Percentiles rank a stretch among this genome's conserved stretches.
phyloP scores from a whole-genome alignment of 2,113 vertebrate species.

The Tricholaema leucomelas region DNA sequence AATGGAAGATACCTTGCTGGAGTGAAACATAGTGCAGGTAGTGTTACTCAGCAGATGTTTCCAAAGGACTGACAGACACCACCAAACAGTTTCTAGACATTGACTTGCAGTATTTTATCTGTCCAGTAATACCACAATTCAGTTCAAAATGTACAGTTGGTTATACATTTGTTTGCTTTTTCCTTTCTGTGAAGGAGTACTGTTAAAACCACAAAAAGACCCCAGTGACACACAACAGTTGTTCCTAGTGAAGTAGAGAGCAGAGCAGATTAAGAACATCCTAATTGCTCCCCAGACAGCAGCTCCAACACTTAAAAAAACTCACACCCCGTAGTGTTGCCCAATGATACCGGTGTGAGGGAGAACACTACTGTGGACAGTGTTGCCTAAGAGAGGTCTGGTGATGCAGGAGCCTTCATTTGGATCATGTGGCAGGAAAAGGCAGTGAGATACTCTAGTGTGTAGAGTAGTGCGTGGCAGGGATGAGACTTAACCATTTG shows the following conservation, averaged over 20 bases:
- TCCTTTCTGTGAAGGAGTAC: not conserved
- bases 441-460: not conserved
- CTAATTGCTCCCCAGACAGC: not conserved
- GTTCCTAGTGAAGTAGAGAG: not conserved
- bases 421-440: not conserved
- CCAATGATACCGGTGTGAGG: not conserved
- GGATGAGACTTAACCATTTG: not conserved
- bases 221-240: not conserved
- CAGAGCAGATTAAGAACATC: not conserved
- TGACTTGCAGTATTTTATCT: not conserved
- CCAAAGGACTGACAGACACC: not conserved
- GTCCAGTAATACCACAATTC: not conserved
- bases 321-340: fast-evolving
- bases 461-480: no score
- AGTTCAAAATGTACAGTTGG: not conserved
- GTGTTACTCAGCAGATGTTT: not conserved
- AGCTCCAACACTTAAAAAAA: not conserved
- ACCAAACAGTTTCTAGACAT: not conserved
- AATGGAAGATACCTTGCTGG: not conserved
- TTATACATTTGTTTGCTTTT: not conserved
- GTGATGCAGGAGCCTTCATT: not conserved
- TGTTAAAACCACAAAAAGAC: not conserved
- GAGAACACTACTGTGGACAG: fast-evolving
- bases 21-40: not conserved
- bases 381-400: fast-evolving